Base-by-base conservation (phyloP, 2,797 vertebrate species). In the Schizopygopsis pylzovi region DNA sequence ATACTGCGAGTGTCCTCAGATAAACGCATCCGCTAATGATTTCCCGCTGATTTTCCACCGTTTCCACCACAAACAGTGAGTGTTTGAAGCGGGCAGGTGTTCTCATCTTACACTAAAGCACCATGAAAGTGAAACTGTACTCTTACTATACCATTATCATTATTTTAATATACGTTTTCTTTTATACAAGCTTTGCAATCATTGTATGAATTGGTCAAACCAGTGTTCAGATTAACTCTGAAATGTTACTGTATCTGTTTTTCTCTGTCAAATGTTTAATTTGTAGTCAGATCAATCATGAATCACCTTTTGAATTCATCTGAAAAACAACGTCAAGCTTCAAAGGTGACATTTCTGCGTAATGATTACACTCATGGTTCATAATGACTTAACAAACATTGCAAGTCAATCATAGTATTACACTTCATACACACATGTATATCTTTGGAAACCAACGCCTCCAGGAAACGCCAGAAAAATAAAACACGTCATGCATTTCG, bases 201-300 rank as follows among this genome's bases (percentile, higher is more conserved):
- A 9, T 52, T 20, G 72, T 11, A 16, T 4, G 22, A 9, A 11
- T 9, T 37, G 18, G 18, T 41, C 7, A 39, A 59, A 77, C 49
- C 54, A 45, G 9, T 3, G 4, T 82, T 13, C 1, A 68, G 13
- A 68, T 1, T 22, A 82, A 20, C n/a, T 73, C 25, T 9, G 45
- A 8, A 45, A 28, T 37, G 41, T 79, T 20, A 47, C 45, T 65
- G 39, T 61, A 1, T 61, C 54, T 77, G 8, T 41, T 82, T 56
- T 82, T 43, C 33, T 81, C n/a, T 56, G 37, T 56, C 37, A 56
- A 82, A 82, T 71, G 22, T 41, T 71, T 72, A 6, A 79, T 79
- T 47, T 65, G 0, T 22, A 61, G 52, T 59, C 1, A 0, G 11
- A 28, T 10, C 18, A 61, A 25, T 16, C 52, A 41, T 1, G 33